Base-by-base conservation (phyloP, 1,140 invertebrate genomes). In the Eueides isabella region DNA sequence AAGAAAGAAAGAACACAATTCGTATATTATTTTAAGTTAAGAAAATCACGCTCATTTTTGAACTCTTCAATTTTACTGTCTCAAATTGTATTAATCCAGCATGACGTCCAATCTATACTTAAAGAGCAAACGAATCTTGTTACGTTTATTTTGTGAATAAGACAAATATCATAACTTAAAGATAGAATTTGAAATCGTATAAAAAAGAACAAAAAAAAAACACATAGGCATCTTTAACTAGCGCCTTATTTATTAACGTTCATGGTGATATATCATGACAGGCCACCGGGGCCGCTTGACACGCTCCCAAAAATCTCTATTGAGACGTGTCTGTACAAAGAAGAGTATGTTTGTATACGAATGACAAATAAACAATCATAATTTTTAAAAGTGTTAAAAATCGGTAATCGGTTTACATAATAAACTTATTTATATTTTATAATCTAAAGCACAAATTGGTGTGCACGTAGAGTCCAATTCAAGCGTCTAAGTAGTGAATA, bases 231-330 rank as follows among this genome's bases (percentile, higher is more conserved):
- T 80, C 82, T 72, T 77, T 82, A 84, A 83, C 80, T 82, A 82
- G 81, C 71, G 78, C 77, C 84, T 85, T 87, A 90, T 87, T 88
- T 88, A 83, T 86, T 82, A 76, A 78, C 78, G 76, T 80, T 68
- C 48, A 74, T 62, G 65, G 83, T 84, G 82, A 89, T 90, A 85
- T 86, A 88, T 85, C 81, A 85, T 77, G 35, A 31, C 70, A 73
- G 85, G 82, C 87, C 88, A 89, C 87, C 88, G 84, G 82, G 71
- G 75, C 80, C 78, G 82, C 79, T 77, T 76, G 70, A 76, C 84
- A 72, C 79, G 78, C 67, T 72, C 64, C 69, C 74, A 44, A 62
- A 55, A 67, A 72, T 82, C 82, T 86, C 83, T 89, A 89, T 88
- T 88, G 80, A 87, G 86, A 85, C 75, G 82, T 87, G 77, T 1